Evolutionary conservation across 2,113 vertebrate species (phyloP).

Genomic region (Cyanoliseus patagonus): DNA sequence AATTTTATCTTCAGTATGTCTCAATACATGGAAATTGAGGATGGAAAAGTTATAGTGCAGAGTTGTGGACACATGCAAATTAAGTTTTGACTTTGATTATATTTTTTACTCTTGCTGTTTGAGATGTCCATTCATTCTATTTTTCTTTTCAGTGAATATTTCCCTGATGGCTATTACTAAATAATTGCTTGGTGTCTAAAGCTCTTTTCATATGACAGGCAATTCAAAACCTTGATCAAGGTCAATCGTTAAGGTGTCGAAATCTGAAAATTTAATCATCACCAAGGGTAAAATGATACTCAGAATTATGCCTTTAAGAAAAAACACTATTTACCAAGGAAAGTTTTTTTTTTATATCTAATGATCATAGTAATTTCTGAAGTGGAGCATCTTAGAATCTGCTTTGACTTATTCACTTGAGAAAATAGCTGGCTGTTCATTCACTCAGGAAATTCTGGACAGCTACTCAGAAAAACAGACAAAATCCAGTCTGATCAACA

Average conservation of each 20-base stretch:
- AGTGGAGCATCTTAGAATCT: constrained; percentile 62
- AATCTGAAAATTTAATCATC: constrained; percentile 69
- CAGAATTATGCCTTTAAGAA: constrained; percentile 66
- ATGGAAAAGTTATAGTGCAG: constrained; percentile 53
- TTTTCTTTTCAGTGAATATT: constrained; percentile 50
- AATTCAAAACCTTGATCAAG: constrained; percentile 72
- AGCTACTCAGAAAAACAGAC: constrained; percentile 22
- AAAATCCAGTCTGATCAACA: constrained; percentile 18
- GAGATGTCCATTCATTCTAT: constrained; percentile 43
- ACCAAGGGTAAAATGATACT: constrained; percentile 50
- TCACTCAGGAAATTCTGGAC: constrained; percentile 31
- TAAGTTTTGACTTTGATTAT: constrained; percentile 76
- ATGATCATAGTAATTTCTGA: constrained; percentile 72
- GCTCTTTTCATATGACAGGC: constrained; percentile 38
- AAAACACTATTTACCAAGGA: constrained; percentile 50
- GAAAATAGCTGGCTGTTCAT: constrained; percentile 39
- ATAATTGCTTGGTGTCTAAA: constrained; percentile 76
- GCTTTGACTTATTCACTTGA: constrained; percentile 58
- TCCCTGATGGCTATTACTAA: constrained; percentile 65
- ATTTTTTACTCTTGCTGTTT: constrained; percentile 47
- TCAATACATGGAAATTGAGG: constrained; percentile 58
- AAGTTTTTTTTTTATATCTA: constrained; percentile 52
- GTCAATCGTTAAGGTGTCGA: constrained; percentile 70
- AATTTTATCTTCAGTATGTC: constrained; percentile 66
- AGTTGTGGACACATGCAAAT: constrained; percentile 76